Percentiles rank a stretch among this genome's conserved stretches.
Evolutionary conservation across 2,888 invertebrate genomes (phyloP).

Genomic region (Microdon myrmicae): DNA sequence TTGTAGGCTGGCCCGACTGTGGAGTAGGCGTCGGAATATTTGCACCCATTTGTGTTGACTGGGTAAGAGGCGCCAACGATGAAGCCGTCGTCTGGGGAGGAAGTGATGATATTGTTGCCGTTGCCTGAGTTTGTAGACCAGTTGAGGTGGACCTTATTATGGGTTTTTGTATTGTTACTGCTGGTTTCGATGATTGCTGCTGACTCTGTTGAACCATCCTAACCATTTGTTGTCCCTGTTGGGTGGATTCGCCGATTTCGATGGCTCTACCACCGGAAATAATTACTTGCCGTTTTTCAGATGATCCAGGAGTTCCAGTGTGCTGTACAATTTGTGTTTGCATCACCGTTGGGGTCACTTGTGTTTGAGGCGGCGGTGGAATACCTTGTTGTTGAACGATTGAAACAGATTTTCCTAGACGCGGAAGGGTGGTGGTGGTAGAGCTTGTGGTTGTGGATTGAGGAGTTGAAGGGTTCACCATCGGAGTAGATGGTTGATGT

Average conservation of each 20-base stretch:
- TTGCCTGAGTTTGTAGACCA: slow-evolving; percentile 18
- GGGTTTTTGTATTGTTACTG: slow-evolving; percentile 56
- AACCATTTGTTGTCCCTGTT: slow-evolving; percentile 62
- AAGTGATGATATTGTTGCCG: slow-evolving; percentile 51
- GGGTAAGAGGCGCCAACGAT: slow-evolving; percentile 1
- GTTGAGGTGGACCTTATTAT: slow-evolving; percentile 7
- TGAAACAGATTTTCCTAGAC: slow-evolving; percentile 56
- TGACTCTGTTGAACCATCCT: slow-evolving; percentile 59
- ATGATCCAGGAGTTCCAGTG: slow-evolving; percentile 62
- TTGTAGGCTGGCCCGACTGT: slow-evolving; percentile 16
- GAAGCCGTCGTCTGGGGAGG: slow-evolving; percentile 16
- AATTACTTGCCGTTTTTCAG: slow-evolving; percentile 61
- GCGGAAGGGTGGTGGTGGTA: slow-evolving; percentile 54
- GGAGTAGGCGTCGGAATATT: slow-evolving; percentile 34
- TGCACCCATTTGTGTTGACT: slow-evolving; percentile 12
- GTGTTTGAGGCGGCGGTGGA: slow-evolving; percentile 70
- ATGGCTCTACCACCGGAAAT: slow-evolving; percentile 57
- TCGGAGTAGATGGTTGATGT: slow-evolving; percentile 64
- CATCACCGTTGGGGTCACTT: slow-evolving; percentile 68
- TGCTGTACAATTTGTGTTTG: slow-evolving; percentile 60
- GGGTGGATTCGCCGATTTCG: slow-evolving; percentile 60
- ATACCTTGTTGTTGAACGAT: slow-evolving; percentile 65
- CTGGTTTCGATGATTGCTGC: slow-evolving; percentile 56
- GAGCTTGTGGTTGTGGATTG: slow-evolving; percentile 52
- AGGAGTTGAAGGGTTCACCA: slow-evolving; percentile 23